Evolutionary conservation across 2,113 vertebrate genomes (phyloP).

Genomic region (Pao palembangensis): DNA sequence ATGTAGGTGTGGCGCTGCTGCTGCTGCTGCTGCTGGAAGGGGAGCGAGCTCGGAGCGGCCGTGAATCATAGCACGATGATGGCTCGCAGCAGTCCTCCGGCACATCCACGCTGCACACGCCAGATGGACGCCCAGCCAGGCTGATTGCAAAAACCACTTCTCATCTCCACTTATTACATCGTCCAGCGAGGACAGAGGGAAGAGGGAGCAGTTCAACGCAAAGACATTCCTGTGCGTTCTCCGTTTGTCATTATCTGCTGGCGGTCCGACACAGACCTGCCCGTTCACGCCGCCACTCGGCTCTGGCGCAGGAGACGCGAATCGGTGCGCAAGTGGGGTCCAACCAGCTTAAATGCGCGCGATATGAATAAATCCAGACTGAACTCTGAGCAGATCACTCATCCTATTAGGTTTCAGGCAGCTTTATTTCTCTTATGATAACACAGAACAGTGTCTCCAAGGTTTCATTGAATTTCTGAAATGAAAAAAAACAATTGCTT

Average conservation of each 20-base stretch:
- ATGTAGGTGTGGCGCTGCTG: constrained; percentile 54
- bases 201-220: neutral
- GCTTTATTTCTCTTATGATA: neutral
- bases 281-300: too few species aligned
- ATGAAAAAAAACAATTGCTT: neutral
- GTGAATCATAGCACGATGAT: constrained; percentile 29
- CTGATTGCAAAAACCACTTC: neutral
- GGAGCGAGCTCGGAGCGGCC: constrained; percentile 12
- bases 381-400: neutral
- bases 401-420: neutral
- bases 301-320: too few species aligned
- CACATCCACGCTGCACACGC: constrained; percentile 30
- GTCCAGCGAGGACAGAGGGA: constrained; percentile 9
- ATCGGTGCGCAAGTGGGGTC: too few species aligned
- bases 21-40: constrained; percentile 25
- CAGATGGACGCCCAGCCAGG: constrained; percentile 21
- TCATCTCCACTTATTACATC: constrained; percentile 7
- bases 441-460: too few species aligned
- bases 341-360: neutral
- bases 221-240: neutral
- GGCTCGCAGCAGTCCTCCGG: constrained; percentile 13
- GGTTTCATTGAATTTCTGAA: neutral
- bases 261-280: neutral
- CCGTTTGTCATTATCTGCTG: neutral
- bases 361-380: too few species aligned